Percentiles rank a stretch among this genome's conserved stretches.
These are phyloP conservation scores for Leiothrix lutea DNA, from an alignment of 2,113 vertebrate species.

Conservation along the genomic window DNA sequence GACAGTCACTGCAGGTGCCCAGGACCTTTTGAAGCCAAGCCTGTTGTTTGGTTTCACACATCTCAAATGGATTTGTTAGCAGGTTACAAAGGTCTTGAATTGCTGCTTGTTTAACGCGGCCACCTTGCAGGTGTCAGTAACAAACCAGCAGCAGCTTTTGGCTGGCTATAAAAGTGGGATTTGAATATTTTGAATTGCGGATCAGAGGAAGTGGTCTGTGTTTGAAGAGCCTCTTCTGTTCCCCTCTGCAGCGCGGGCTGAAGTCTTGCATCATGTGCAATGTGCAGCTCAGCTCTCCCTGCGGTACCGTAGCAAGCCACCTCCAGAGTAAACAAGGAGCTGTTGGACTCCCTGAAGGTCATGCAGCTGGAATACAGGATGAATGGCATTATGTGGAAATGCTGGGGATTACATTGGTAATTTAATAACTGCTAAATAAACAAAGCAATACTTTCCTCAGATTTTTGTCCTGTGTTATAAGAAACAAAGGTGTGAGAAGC, in stretches of 20 bases:
- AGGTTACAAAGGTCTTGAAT: background rate
- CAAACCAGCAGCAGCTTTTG: background rate
- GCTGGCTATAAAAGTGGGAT: background rate
- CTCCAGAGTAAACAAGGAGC: background rate
- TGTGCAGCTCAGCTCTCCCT: background rate
- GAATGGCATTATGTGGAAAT: background rate
- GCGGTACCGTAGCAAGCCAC: rapidly evolving
- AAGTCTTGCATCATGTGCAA: background rate
- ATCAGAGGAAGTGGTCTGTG: background rate
- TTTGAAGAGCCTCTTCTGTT: background rate
- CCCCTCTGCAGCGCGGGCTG: background rate
- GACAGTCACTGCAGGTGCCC: background rate
- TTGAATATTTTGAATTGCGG: background rate
- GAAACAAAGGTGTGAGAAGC: background rate
- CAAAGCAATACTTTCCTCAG: background rate
- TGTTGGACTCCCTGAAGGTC: background rate
- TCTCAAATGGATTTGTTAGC: background rate
- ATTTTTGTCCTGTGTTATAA: background rate
- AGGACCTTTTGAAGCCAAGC: background rate
- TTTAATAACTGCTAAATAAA: background rate
- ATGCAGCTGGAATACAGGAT: background rate
- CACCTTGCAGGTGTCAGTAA: background rate
- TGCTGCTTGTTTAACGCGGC: background rate
- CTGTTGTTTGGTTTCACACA: background rate
- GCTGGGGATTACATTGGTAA: background rate